phyloP scores from a whole-genome alignment of 2,113 vertebrate genomes.

The Paraplagusia blochii region DNA sequence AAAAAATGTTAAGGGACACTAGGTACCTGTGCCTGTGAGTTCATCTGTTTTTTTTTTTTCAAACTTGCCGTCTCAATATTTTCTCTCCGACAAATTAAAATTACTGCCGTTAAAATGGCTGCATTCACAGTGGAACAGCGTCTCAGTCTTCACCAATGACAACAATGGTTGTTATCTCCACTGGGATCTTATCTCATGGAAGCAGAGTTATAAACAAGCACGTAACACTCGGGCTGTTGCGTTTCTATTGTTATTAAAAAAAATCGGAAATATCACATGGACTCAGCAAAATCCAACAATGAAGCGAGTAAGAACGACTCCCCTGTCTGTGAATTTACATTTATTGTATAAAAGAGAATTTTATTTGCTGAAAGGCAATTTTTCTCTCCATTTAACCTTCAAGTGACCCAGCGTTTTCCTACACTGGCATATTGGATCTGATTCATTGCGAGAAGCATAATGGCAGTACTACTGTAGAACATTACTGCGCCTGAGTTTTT shows the following conservation, averaged over 20 bases:
- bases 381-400: conserved; percentile 47
- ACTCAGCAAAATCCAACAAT: conserved; percentile 57
- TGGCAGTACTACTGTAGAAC: conserved; percentile 6
- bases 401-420: conserved; percentile 28
- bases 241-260: conserved; percentile 61
- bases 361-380: conserved; percentile 43
- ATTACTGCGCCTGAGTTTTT: conserved; percentile 20
- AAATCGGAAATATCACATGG: conserved; percentile 48
- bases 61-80: conserved; percentile 48
- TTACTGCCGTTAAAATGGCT: conserved; percentile 54
- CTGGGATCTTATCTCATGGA: conserved; percentile 58
- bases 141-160: conserved; percentile 1
- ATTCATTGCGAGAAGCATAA: conserved; percentile 27
- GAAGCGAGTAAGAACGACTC: conserved; percentile 30
- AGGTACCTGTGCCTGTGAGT: too few relatives aligned
- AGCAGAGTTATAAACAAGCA: conserved; percentile 42
- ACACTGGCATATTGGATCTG: conserved; percentile 19
- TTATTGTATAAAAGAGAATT: conserved; percentile 24
- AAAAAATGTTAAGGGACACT: too few relatives aligned
- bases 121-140: conserved; percentile 44
- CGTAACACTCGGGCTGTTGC: conserved; percentile 44
- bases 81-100: conserved; percentile 44
- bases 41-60: too few relatives aligned
- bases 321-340: conserved; percentile 35
- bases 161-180: conserved; percentile 47